These are phyloP conservation scores for Caenorhabditis sp. DNA, from an alignment of 2,888 invertebrate genomes.

Conservation along the genomic window DNA sequence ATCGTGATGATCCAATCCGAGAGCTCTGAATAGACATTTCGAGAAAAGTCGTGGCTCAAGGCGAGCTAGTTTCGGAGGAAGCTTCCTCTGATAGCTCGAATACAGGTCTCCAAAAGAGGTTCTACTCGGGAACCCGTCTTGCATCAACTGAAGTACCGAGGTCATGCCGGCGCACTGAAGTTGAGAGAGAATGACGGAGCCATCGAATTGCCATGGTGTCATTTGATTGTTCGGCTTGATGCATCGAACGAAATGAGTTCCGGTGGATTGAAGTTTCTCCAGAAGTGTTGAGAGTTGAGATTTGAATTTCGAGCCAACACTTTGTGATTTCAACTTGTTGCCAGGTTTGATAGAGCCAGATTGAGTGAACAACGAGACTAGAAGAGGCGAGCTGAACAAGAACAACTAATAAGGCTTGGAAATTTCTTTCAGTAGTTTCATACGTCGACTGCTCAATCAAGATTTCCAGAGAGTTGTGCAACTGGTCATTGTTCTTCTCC, in stretches of 20 bases:
- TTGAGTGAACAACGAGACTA: conserved; percentile 55
- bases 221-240: conserved; percentile 98
- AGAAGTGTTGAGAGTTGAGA: conserved; percentile 92
- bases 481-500: conserved; percentile 98
- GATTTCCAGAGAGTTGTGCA: conserved; percentile 95
- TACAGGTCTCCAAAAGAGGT: conserved; percentile 94
- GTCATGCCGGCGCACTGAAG: conserved; percentile 97
- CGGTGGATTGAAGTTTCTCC: conserved; percentile 94
- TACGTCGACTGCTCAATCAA: conserved; percentile 87
- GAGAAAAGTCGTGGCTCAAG: conserved; percentile 94
- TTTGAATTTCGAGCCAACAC: conserved; percentile 97
- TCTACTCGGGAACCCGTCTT: conserved; percentile 90
- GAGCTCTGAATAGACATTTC: conserved; percentile 95
- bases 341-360: conserved; percentile 23
- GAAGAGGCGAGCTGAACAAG: conserved; percentile 22
- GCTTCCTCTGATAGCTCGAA: conserved; percentile 91
- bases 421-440: background rate
- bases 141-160: conserved; percentile 96
- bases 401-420: background rate
- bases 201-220: conserved; percentile 84
- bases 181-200: conserved; percentile 90
- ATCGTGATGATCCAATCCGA: conserved; percentile 94
- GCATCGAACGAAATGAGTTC: conserved; percentile 97
- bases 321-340: conserved; percentile 88
- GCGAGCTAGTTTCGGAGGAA: conserved; percentile 91